Conservation (phyloP, 1,140 invertebrate genomes). For the Drepana arcuata region DNA sequence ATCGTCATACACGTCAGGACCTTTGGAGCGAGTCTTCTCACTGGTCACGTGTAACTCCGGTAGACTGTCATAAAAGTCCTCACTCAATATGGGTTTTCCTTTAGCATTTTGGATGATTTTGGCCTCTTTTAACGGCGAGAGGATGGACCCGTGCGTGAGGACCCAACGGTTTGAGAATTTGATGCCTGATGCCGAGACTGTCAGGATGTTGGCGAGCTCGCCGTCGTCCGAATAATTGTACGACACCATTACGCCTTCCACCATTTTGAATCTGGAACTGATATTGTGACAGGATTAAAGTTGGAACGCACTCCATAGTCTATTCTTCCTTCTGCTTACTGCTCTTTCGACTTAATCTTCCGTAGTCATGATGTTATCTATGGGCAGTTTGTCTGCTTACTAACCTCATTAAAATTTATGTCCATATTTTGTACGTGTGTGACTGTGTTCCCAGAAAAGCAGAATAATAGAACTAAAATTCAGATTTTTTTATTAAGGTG, state of each 20-base stretch:
- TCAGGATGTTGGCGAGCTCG: constrained; percentile 51
- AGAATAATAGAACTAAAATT: no score
- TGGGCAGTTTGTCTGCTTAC: no score
- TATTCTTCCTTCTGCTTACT: no score
- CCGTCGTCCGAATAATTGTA: constrained; percentile 56
- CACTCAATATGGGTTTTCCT: constrained; percentile 47
- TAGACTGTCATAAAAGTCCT: constrained; percentile 52
- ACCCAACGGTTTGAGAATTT: constrained; percentile 69
- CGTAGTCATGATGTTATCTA: no score
- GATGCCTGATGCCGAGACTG: constrained; percentile 67
- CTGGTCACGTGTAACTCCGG: constrained; percentile 61
- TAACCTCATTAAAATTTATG: no score
- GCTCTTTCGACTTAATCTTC: no score
- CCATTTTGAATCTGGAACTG: constrained; percentile 30
- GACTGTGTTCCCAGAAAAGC: no score
- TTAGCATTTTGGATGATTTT: constrained; percentile 38
- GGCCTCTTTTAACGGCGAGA: constrained; percentile 57
- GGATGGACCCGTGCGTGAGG: constrained; percentile 69
- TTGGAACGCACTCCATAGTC: no score
- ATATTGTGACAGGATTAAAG: no score
- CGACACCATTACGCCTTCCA: constrained; percentile 59
- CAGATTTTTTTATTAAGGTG: no score
- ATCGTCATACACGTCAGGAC: constrained; percentile 29
- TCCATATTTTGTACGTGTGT: no score
- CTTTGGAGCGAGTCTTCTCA: constrained; percentile 28